Base-by-base conservation (phyloP, 2,888 invertebrate species). In the Stenodema calcarata region DNA sequence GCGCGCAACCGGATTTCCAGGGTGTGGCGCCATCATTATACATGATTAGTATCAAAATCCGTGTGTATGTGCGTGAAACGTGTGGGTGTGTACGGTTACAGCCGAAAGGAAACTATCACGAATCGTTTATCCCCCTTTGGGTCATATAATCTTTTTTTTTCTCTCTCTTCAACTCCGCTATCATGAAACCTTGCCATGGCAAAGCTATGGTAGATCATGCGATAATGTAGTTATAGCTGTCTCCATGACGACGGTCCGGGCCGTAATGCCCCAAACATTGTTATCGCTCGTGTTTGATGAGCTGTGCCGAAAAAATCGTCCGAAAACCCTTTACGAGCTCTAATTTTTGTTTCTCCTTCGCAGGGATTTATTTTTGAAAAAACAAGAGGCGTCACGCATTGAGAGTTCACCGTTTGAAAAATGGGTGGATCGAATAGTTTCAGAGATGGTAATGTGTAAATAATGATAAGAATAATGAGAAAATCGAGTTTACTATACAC, bases 191-290 rank as follows among this genome's bases (percentile, higher is more conserved):
- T 3, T 23, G 12, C 62, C 62, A 62, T 50, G n/a, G 50, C n/a
- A n/a, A n/a, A 50, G 50, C 50, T 50, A 70, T 41, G 73, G 73
- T 18, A 75, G 73, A 75, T 75, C 73, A 41, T 41, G 73, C 73
- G 73, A 75, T 75, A 41, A 75, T 30, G 73, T 41, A 41, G 30
- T 75, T 75, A 70, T 16, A 18, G 35, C 30, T 28, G 18, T 75
- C 35, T 4, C 73, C 41, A 75, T 75, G 73, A 75, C 73, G 41
- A 30, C 73, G 12, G 2, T 16, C 28, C 6, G 35, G 35, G 35
- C 73, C 62, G 62, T 75, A 75, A 75, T 75, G 73, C 30, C 73
- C 73, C 73, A 75, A 75, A 75, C 73, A 75, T 75, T 75, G 35
- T 75, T 75, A 75, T 75, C 73, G 41, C 73, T 41, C 73, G 73